Evolutionary conservation across 2,888 invertebrate genomes (phyloP), one percentile per base, ranked within the genome.

Genomic region (Caenorhabditis afra): DNA sequence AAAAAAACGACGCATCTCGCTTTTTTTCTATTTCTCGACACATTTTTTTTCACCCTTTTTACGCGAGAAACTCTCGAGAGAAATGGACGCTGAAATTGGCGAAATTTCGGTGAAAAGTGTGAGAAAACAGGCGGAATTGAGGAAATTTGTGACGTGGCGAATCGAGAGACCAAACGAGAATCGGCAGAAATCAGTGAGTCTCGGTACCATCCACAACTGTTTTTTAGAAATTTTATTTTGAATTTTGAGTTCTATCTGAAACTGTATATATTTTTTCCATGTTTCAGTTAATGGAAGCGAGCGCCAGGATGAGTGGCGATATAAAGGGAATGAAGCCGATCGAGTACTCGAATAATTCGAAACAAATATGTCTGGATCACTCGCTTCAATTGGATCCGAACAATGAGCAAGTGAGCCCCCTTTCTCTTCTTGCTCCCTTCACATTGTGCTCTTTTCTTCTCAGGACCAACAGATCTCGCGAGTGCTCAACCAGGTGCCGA

Each of bases 261-360:
- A n/a, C n/a, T n/a, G n/a, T n/a, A n/a, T n/a, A n/a, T n/a, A n/a
- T n/a, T n/a, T n/a, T n/a, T n/a, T n/a, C n/a, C n/a, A n/a, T n/a
- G n/a, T 81, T 81, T 20, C 73, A 83, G 83, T 65, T 71, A 11
- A 55, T 68, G 0, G 84, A 84, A 53, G 74, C 61, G 35, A 70
- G 79, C 22, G 79, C 82, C 16, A 78, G 79, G 37, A 68, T 84
- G 23, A 74, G 75, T 16, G 84, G 88, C 16, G 86, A 89, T 59
- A 81, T 89, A 20, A 81, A 82, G 55, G 86, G 87, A 35, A 79
- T 88, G 67, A 70, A 78, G 5, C 86, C 86, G 10, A 53, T 82
- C n/a, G 76, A 83, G 18, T 73, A 79, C 20, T 58, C 71, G 22
- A 81, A 76, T 44, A 79, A 85, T 44, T 74, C 75, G 7, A 62